phyloP scores from a whole-genome alignment of 2,113 vertebrate species.

The Vireo altiloquus region DNA sequence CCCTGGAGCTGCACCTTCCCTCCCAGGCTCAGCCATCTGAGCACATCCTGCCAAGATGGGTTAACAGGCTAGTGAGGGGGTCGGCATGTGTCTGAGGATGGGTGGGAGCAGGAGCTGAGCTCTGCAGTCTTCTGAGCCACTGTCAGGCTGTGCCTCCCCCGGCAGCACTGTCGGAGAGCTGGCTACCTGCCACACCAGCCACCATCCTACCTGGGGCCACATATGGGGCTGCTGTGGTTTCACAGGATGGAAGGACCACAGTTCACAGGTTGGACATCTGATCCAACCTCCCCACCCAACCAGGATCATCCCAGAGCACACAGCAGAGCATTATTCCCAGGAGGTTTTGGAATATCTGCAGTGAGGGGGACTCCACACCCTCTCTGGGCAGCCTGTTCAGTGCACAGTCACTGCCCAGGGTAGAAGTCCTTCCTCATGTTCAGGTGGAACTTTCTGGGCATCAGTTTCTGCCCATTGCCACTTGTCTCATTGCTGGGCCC shows the following conservation, averaged over 20 bases:
- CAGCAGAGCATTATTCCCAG: not conserved
- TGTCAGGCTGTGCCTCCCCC: accelerated
- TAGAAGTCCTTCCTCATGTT: not conserved
- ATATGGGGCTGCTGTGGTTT: accelerated
- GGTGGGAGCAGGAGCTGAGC: not conserved
- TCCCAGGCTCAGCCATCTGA: not conserved
- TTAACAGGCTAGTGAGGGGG: not conserved
- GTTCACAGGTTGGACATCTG: not conserved
- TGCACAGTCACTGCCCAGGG: not conserved
- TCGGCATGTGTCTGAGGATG: accelerated
- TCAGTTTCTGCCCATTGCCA: not conserved
- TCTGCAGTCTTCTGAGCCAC: not conserved
- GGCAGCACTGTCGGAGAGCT: accelerated
- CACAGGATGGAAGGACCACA: not conserved
- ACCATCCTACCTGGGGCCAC: not conserved
- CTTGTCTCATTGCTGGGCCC: not conserved
- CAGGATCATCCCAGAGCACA: not conserved
- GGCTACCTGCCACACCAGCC: not conserved
- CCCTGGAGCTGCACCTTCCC: not conserved
- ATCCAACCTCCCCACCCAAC: not conserved
- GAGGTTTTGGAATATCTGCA: not conserved
- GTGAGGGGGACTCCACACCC: not conserved
- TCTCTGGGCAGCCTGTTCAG: not conserved
- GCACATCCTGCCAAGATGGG: not conserved
- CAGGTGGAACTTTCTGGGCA: not conserved